Conservation (phyloP, 2,888 invertebrate genomes). For the Atethmia centrago region DNA sequence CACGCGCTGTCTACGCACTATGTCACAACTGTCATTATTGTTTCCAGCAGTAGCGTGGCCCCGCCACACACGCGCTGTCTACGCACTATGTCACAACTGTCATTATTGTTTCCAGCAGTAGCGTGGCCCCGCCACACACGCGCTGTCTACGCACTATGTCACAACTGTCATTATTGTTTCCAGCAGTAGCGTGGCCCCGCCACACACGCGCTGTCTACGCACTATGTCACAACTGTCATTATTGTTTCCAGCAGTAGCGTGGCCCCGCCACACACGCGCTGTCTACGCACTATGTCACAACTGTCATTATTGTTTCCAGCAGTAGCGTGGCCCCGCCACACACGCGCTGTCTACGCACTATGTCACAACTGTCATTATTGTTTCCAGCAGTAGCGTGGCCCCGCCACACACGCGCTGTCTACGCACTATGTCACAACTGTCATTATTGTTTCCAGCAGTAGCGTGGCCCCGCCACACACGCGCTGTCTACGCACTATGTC, state of each 20-base stretch:
- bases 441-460: conserved; percentile 29
- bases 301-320: conserved; percentile 33
- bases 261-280: not conserved
- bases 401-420: not conserved
- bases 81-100: conserved; percentile 14
- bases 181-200: not conserved
- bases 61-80: not conserved
- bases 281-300: conserved; percentile 5
- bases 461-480: not conserved
- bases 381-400: not conserved
- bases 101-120: conserved; percentile 29
- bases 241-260: conserved; percentile 4
- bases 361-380: conserved; percentile 30
- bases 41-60: not conserved
- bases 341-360: not conserved
- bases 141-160: not conserved
- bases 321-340: not conserved
- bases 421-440: conserved; percentile 14
- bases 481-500: not conserved
- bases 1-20: not conserved
- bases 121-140: not conserved
- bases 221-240: conserved; percentile 26
- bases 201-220: not conserved
- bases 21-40: conserved; percentile 30
- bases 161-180: conserved; percentile 30